Conservation (phyloP, 30 jellyfish, hydroid and myxozoan genomes). For the Mastigias papua region DNA sequence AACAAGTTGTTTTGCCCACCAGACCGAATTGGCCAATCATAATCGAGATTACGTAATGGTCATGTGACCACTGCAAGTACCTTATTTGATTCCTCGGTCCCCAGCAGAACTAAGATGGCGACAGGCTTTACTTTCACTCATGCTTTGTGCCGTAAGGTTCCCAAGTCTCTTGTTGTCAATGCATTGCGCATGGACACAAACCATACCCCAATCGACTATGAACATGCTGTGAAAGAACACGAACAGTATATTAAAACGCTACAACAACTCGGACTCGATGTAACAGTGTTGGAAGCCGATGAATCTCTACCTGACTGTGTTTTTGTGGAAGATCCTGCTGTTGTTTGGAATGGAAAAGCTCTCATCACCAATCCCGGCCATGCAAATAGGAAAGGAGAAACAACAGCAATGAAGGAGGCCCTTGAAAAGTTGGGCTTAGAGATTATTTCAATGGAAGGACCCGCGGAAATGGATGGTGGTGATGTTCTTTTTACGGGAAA, state of each 20-base stretch:
- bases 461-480: constrained; percentile 95
- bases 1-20: no score
- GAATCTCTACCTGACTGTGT: constrained; percentile 96
- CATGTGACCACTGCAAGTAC: no score
- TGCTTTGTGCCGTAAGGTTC: constrained; percentile 88
- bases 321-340: constrained; percentile 95
- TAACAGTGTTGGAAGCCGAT: constrained; percentile 79
- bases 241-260: constrained; percentile 47
- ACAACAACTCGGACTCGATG: constrained; percentile 65
- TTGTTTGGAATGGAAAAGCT: constrained; percentile 76
- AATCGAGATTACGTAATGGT: no score
- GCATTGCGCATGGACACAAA: constrained; percentile 76
- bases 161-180: constrained; percentile 72
- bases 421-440: constrained; percentile 31
- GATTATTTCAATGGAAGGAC: constrained; percentile 69
- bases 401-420: constrained; percentile 42
- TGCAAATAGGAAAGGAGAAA: constrained; percentile 55
- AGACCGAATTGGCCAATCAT: no score
- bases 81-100: no score
- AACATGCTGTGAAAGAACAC: constrained; percentile 65
- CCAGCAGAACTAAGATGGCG: background rate
- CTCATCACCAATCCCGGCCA: constrained; percentile 87
- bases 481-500: constrained; percentile 94
- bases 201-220: constrained; percentile 58
- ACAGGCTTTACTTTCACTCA: constrained; percentile 32